Base-by-base conservation (phyloP, 30 jellyfish, hydroid and myxozoan genomes). In the Rhopilema esculentum region DNA sequence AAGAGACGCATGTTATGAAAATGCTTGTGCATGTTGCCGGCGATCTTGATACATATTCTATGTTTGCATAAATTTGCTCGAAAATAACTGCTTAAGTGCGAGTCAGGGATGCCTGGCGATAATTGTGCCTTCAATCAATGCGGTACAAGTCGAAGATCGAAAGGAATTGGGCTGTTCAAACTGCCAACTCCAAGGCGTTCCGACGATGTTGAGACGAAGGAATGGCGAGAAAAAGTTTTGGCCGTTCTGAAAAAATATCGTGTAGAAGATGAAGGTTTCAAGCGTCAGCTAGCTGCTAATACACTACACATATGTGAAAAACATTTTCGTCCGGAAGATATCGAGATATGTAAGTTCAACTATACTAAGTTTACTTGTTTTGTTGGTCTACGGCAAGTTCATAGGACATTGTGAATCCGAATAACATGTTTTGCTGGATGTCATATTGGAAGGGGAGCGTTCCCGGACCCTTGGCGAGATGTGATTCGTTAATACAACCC, bases 101-200 rank as follows among this genome's bases (percentile, higher is more conserved):
- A 40, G 57, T 40, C 57, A 40, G 57, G 57, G 29, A 85, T 92
- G 98, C 96, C 94, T 53, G 98, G 94, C 7, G 93, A 86, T 50
- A 91, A 91, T 72, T 91, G 97, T 86, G 77, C 94, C 24, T 79
- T 85, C 50, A 85, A 8, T 79, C 69, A 71, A 16, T 92, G 98
- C 66, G 79, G 94, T 29, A 76, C 75, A 69, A 71, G 87, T 49
- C 80, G 98, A 92, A 71, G 70, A 49, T 0, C 49, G 26, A 84
- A 82, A 28, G 86, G 92, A 27, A 32, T 80, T 26, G 64, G 89
- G 18, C 80, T 85, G 68, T 51, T 92, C 87, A 75, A 86, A 28
- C 40, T 92, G 18, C 98, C 98, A 32, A 40, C 57, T 40, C 57
- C 57, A 40, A 40, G 57, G 57, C 29, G 89, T 32, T 89, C 89